Evolutionary conservation across 2,888 invertebrate genomes (phyloP).

Genomic region (Polia nebulosa): DNA sequence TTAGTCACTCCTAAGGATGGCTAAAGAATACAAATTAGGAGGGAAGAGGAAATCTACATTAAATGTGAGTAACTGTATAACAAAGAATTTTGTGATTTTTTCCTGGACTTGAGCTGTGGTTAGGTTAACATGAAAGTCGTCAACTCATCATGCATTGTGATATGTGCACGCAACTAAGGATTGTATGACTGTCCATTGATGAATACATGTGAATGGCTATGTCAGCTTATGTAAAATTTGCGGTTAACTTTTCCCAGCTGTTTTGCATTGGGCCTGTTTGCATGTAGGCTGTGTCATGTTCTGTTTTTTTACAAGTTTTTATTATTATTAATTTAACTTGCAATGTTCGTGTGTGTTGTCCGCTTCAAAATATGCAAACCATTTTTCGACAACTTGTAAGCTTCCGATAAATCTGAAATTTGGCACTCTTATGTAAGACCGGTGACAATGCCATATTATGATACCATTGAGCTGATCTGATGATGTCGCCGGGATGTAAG

Average conservation of each 20-base stretch:
- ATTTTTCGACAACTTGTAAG: too few relatives aligned
- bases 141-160: conserved; percentile 10
- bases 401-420: too few relatives aligned
- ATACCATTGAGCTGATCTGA: too few relatives aligned
- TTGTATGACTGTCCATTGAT: conserved; percentile 6
- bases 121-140: conserved; percentile 13
- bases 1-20: conserved; percentile 4
- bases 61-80: conserved; percentile 8
- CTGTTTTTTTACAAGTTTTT: too few relatives aligned
- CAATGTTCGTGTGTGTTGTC: too few relatives aligned
- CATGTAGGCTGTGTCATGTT: too few relatives aligned
- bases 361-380: too few relatives aligned
- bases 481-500: too few relatives aligned
- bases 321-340: too few relatives aligned
- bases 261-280: background rate
- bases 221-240: background rate
- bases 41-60: background rate
- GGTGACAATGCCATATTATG: too few relatives aligned
- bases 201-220: conserved; percentile 6
- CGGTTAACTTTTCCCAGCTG: background rate
- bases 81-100: conserved; percentile 5
- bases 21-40: conserved; percentile 11
- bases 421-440: too few relatives aligned
- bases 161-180: background rate
- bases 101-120: conserved; percentile 12